These are phyloP conservation scores for Nowickia ferox DNA, from an alignment of 2,888 invertebrate species.

Conservation along the genomic window DNA sequence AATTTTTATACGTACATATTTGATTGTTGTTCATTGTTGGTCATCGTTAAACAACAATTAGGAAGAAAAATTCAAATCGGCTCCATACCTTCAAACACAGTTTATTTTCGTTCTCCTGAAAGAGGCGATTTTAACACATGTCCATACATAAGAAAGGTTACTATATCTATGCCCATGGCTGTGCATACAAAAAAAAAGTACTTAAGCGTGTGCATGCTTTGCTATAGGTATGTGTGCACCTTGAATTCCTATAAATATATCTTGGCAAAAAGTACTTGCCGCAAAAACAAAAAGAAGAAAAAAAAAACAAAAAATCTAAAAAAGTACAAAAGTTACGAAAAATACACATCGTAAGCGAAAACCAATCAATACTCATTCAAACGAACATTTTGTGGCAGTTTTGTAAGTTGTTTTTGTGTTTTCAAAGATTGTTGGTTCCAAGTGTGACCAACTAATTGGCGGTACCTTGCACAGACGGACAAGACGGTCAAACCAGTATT, in stretches of 20 bases:
- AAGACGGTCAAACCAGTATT: not conserved
- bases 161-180: not conserved
- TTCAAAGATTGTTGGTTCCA: not conserved
- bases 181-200: not conserved
- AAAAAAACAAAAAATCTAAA: not conserved
- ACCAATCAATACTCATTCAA: slow-evolving; percentile 67
- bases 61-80: too few species aligned
- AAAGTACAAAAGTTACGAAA: slow-evolving; percentile 5
- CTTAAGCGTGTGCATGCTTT: not conserved
- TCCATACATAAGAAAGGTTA: too few species aligned
- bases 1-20: too few species aligned
- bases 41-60: too few species aligned
- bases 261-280: slow-evolving; percentile 55
- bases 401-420: not conserved
- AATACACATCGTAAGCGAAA: slow-evolving; percentile 31
- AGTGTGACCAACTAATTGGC: slow-evolving; percentile 33
- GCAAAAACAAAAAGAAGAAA: too few species aligned
- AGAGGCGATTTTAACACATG: not conserved
- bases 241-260: slow-evolving; percentile 66
- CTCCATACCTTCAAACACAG: too few species aligned
- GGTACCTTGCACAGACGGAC: not conserved
- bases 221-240: slow-evolving; percentile 32
- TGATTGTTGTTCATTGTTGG: too few species aligned
- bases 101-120: too few species aligned
- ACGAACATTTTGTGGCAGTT: slow-evolving; percentile 39